Base-by-base conservation (phyloP, 1,140 invertebrate genomes). In the Aphelinus certus region DNA sequence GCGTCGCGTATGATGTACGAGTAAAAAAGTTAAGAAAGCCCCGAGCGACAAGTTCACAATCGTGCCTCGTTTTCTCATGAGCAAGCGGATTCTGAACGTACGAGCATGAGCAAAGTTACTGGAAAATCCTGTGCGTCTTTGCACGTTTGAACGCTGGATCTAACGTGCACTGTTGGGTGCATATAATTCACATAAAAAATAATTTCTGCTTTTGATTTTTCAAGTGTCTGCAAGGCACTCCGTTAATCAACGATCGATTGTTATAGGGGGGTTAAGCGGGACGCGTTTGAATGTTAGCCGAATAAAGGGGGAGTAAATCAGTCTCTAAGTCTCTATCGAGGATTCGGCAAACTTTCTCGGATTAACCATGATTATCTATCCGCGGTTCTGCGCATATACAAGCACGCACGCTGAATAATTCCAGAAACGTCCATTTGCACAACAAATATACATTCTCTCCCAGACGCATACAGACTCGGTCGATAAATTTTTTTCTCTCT, bases 241-340 rank as follows among this genome's bases (percentile, higher is more conserved):
- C n/a, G 26, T 53, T 53, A 53, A 53, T 53, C 7, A 7, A 60
- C 57, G n/a, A 26, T 26, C 26, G 26, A 26, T 26, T 26, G 26
- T 26, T 26, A 26, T 26, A 26, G 26, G 26, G 26, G 26, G 26
- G 26, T 26, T 26, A 26, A 26, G 26, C 26, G 26, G 26, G 26
- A 26, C 26, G 26, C 26, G 26, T 26, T 58, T 5, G 7, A 60
- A 43, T 49, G 26, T 65, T 60, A 71, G 42, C 1, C 46, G 1
- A 3, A 42, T n/a, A 69, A 53, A 26, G 61, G 66, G n/a, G 47
- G 48, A 62, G 69, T 62, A 71, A 76, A 76, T 76, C 75, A 76
- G 75, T 76, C 75, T 76, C 63, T 71, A 76, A 71, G 75, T 76
- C 75, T 76, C 75, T 71, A 72, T 67, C 69, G 75, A 71, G 75